Conservation (phyloP, 1,140 invertebrate genomes). For the Drosophila truncata region DNA sequence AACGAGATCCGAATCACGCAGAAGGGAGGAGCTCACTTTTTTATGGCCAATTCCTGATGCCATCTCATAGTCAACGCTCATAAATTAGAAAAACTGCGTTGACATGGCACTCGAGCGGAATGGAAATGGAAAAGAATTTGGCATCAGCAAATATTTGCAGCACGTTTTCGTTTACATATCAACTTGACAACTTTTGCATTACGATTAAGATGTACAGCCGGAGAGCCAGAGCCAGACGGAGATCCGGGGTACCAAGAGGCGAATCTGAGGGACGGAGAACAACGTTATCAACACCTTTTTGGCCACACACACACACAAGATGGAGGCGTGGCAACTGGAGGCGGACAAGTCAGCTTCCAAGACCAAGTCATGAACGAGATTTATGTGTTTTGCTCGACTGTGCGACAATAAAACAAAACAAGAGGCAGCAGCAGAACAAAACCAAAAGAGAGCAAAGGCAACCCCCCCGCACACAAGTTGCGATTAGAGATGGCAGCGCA, state of each 20-base stretch:
- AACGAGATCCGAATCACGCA: constrained; percentile 14
- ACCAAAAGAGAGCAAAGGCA: constrained; percentile 1
- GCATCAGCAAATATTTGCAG: constrained; percentile 80
- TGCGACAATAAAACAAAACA: constrained; percentile 82
- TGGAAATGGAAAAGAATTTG: constrained; percentile 62
- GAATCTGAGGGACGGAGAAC: constrained; percentile 31
- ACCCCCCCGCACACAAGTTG: constrained; percentile 65
- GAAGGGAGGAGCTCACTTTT: constrained; percentile 3
- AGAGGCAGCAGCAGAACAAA: constrained; percentile 67
- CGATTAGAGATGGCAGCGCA: constrained; percentile 75
- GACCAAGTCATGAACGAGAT: constrained; percentile 78
- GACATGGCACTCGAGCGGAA: constrained; percentile 31
- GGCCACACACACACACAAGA: constrained; percentile 47
- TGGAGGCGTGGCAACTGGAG: constrained; percentile 21
- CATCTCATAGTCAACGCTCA: constrained; percentile 29
- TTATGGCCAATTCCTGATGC: constrained; percentile 23
- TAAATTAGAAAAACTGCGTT: constrained; percentile 55
- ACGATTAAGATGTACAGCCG: constrained; percentile 81
- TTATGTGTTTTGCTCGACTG: constrained; percentile 82
- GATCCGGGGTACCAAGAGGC: neutral
- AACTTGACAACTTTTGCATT: constrained; percentile 82
- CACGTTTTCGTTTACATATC: constrained; percentile 83
- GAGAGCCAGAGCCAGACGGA: constrained; percentile 18
- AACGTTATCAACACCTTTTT: constrained; percentile 81
- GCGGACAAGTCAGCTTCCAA: constrained; percentile 44